Evolutionary conservation across 2,113 vertebrate genomes (phyloP), one percentile per base, ranked within the genome.

Genomic region (Fregata magnificens): DNA sequence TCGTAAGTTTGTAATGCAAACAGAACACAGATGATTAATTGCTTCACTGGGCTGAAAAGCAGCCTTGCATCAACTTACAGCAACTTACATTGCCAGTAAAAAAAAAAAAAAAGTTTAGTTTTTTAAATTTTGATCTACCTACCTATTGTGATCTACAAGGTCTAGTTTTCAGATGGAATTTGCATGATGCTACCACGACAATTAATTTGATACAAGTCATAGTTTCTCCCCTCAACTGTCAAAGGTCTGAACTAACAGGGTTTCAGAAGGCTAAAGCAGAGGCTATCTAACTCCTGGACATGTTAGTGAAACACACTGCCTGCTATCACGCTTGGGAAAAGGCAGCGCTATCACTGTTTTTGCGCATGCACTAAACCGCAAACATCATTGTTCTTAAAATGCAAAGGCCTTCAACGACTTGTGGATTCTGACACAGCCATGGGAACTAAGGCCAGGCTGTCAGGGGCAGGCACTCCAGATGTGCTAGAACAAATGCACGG

Each of bases 221-320:
- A 31, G 28, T 17, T 91, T 78, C 42, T 87, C 24, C 32, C 9
- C 24, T 91, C 25, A 26, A 11, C 32, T 93, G 42, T 47, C 26
- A 61, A 71, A 87, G 31, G 9, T 71, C 59, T 74, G 83, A 74
- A 71, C 17, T 55, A 79, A 58, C 5, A n/a, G 15, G 10, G 11
- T 84, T 82, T 82, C 49, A 65, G 16, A 66, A 34, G n/a, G 31
- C 44, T 56, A 44, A 73, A 74, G 1, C 13, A 76, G 58, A 82
- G 38, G 42, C 18, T 52, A 29, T 22, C 25, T 58, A 4, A 56
- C 15, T 76, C 40, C 53, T 73, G 71, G 15, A 6, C 26, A 16
- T 12, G 22, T 28, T 7, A 40, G 47, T 22, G 28, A 55, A 52
- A 47, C 2, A 19, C 0, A 0, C 13, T 76, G 40, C 20, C 50